Evolutionary conservation across 2,113 vertebrate species (phyloP).

Genomic region (Benitochromis conjunctus): DNA sequence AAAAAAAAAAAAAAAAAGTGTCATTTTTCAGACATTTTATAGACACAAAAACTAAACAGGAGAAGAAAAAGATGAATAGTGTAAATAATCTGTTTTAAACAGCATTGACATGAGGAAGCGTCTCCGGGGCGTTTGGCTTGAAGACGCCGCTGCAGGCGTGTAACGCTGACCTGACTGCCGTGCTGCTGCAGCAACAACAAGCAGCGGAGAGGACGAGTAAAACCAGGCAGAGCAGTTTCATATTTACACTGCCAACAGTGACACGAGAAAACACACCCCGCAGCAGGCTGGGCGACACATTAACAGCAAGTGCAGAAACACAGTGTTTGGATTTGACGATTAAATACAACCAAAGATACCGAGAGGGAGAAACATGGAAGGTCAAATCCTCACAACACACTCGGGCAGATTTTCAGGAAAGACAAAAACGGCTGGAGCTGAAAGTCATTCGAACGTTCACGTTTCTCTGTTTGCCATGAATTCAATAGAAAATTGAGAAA

Average conservation of each 20-base stretch:
- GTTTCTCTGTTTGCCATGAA: background rate
- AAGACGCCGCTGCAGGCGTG: background rate
- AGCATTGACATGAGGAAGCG: rapidly evolving
- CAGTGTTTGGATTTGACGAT: background rate
- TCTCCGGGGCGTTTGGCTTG: background rate
- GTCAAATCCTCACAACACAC: background rate
- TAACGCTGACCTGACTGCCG: background rate
- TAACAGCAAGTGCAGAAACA: background rate
- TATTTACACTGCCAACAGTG: slow-evolving; percentile 34
- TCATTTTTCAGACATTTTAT: too few relatives aligned
- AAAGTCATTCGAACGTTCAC: background rate
- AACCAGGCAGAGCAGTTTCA: background rate
- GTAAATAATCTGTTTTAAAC: background rate
- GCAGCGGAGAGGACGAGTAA: background rate
- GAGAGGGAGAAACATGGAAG: background rate
- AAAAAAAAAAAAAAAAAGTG: too few relatives aligned
- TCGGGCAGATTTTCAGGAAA: background rate
- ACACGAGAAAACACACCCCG: background rate
- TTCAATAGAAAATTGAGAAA: background rate
- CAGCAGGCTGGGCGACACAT: background rate
- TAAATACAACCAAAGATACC: background rate
- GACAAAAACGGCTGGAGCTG: background rate
- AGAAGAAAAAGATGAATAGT: background rate
- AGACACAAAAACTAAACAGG: background rate
- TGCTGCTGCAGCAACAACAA: background rate